These are phyloP conservation scores for Nibea coibor DNA, from an alignment of 2,113 vertebrate genomes.

Conservation along the genomic window DNA sequence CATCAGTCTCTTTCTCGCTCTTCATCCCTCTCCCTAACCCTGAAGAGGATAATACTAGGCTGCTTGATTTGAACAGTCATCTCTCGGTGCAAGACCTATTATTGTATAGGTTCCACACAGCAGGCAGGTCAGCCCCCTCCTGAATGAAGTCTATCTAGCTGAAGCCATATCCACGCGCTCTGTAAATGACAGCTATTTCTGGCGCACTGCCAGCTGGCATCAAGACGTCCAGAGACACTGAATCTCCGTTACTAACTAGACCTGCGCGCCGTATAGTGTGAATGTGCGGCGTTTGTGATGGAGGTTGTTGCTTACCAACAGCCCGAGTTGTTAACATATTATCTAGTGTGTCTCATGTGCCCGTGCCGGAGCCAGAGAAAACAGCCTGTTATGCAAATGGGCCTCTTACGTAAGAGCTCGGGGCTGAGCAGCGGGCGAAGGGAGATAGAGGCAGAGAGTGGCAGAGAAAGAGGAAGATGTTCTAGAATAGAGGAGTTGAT, in stretches of 20 bases:
- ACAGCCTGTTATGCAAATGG: conserved; percentile 82
- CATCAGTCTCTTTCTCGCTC: conserved; percentile 34
- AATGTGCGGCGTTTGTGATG: conserved; percentile 60
- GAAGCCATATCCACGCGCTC: conserved; percentile 41
- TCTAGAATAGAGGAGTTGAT: conserved; percentile 67
- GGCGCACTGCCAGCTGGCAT: conserved; percentile 71
- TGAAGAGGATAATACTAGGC: conserved; percentile 80
- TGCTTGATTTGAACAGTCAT: conserved; percentile 78
- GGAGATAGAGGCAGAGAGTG: conserved; percentile 59
- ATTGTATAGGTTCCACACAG: conserved; percentile 77
- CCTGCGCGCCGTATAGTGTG: conserved; percentile 35
- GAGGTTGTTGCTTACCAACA: conserved; percentile 76
- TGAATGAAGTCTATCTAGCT: conserved; percentile 64
- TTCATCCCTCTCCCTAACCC: conserved; percentile 53
- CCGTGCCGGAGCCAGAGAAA: conserved; percentile 67
- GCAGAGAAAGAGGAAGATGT: conserved; percentile 61
- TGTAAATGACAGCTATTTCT: conserved; percentile 73
- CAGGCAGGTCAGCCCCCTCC: conserved; percentile 69
- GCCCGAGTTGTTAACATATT: conserved; percentile 75
- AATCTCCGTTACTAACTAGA: conserved; percentile 43
- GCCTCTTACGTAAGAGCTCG: conserved; percentile 75
- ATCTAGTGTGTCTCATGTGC: conserved; percentile 68
- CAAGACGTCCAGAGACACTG: conserved; percentile 50
- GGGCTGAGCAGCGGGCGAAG: conserved; percentile 67
- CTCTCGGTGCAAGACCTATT: conserved; percentile 69